phyloP scores from a whole-genome alignment of 2,797 vertebrate species.

The Acrocephalus scirpaceus region DNA sequence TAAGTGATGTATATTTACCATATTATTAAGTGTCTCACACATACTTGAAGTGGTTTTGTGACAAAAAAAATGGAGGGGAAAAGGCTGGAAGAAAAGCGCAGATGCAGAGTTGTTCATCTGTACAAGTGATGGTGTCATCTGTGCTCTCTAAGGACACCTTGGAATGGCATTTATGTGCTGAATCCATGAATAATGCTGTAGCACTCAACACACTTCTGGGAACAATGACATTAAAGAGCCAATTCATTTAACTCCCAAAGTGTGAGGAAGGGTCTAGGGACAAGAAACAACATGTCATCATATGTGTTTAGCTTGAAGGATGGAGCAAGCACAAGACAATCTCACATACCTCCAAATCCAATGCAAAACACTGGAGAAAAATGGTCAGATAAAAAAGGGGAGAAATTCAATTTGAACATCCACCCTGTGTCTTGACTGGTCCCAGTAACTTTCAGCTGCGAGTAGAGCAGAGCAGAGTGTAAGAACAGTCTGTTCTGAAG shows the following conservation, averaged over 20 bases:
- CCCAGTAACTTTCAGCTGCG: accelerated
- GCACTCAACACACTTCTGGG: neutral
- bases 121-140: neutral
- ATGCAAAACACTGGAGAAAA: neutral
- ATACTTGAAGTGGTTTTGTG: neutral
- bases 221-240: neutral
- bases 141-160: neutral
- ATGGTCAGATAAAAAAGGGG: neutral
- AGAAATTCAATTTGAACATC: neutral
- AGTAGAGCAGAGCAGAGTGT: neutral
- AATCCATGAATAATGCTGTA: neutral
- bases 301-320: neutral
- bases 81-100: neutral
- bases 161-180: no score
- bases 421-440: neutral
- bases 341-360: neutral
- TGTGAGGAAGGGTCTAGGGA: neutral
- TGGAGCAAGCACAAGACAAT: neutral
- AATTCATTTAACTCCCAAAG: neutral
- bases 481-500: conserved; percentile 12
- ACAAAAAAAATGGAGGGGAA: neutral
- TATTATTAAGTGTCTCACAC: neutral
- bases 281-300: neutral
- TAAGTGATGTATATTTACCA: neutral
- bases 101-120: neutral